A percentile compares a stretch with the other conserved stretches of the same genome.
phyloP scores from a whole-genome alignment of 1,140 invertebrate genomes.

The Armadillidium nasatum region DNA sequence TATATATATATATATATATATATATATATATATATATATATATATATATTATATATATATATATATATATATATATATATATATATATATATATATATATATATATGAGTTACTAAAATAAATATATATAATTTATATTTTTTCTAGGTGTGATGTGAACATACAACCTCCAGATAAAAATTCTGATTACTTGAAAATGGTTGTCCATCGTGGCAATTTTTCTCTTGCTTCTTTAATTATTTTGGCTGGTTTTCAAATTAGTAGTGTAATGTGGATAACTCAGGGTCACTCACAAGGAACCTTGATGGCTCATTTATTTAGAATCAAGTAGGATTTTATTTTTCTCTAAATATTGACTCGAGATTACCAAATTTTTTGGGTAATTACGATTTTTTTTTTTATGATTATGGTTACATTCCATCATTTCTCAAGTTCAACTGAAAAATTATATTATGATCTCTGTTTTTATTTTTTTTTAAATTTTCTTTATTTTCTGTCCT shows the following conservation, averaged over 20 bases:
- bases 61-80: too few relatives aligned
- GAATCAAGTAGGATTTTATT: slow-evolving; percentile 31
- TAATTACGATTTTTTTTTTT: slow-evolving; percentile 44
- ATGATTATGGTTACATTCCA: too few relatives aligned
- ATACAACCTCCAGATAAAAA: slow-evolving; percentile 46
- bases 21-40: too few relatives aligned
- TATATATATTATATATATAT: too few relatives aligned
- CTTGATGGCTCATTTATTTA: slow-evolving; percentile 28
- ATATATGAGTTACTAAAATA: too few relatives aligned
- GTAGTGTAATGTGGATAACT: slow-evolving; percentile 46
- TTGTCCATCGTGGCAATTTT: slow-evolving; percentile 49
- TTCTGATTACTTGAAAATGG: slow-evolving; percentile 51
- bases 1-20: too few relatives aligned
- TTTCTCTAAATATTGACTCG: slow-evolving; percentile 46
- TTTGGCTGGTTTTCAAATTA: slow-evolving; percentile 47
- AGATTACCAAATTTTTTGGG: slow-evolving; percentile 46
- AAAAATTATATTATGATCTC: too few relatives aligned
- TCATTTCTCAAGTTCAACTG: too few relatives aligned
- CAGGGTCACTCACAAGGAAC: slow-evolving; percentile 38
- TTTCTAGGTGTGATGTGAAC: slow-evolving; percentile 32
- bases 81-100: too few relatives aligned
- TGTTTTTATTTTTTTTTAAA: too few relatives aligned
- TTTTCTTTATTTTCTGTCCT: too few relatives aligned
- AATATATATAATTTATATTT: too few relatives aligned
- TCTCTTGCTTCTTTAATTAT: slow-evolving; percentile 45